Base-by-base conservation (phyloP, 2,888 invertebrate genomes). In the Heliothis peltigera region DNA sequence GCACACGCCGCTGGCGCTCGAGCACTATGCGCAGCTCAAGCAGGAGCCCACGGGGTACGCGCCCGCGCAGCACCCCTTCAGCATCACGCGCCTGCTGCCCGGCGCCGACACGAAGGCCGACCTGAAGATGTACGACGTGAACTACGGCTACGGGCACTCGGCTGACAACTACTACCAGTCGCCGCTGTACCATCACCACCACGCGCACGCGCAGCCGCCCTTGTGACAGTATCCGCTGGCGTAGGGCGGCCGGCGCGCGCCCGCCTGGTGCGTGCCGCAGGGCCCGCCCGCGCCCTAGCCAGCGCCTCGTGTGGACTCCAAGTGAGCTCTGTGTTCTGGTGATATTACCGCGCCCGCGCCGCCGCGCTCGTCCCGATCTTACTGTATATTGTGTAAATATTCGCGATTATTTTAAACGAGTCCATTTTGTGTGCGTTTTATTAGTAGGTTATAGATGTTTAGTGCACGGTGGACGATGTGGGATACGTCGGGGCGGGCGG, bases 171-270 rank as follows among this genome's bases (percentile, higher is more conserved):
- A 98, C 93, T 98, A 98, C 93, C 97, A 97, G 95, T 97, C 97
- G 83, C 96, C 97, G 85, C 95, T 98, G 87, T 98, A 98, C 92
- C 97, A 96, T 88, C 94, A 93, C 75, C 95, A 95, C 79, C 93
- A 96, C 86, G 96, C 97, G 83, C 95, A 95, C 85, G 96, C 97
- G 83, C 97, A 98, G 87, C 97, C 98, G 90, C 97, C 97, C 92
- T 98, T 98, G 98, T 98, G 98, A 98, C 98, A 98, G 95, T 98
- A 98, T 89, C 98, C 98, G 83, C 95, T 98, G 95, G 98, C 98
- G 96, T 98, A 98, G 97, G 96, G 90, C 84, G 86, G 82, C 77
- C 89, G 87, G 79, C 89, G 88, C 83, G 84, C 83, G 67, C 84
- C 86, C 58, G 71, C 87, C 74, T 90, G 91, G 90, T 84, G 83